Base-by-base conservation (phyloP, 2,113 vertebrate genomes). In the Anoplopoma fimbria region DNA sequence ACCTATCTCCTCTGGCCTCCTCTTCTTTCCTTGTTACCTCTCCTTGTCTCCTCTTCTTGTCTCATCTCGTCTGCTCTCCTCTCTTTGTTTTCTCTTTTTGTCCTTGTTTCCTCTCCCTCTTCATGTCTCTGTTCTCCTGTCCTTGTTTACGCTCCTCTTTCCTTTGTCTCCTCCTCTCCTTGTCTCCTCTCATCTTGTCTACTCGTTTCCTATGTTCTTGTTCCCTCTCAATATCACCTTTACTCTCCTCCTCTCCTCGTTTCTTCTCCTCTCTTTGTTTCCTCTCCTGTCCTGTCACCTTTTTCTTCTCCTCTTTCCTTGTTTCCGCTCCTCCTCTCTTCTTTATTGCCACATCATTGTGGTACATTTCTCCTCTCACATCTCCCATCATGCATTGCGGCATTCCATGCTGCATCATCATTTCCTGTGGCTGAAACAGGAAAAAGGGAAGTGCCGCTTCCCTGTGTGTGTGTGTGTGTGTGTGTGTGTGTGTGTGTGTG, bases 361-460 rank as follows among this genome's bases (percentile, higher is more conserved):
- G 60, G 9, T 15, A 31, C 53, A 27, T 40, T 33, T 45, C 12
- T 63, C 34, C 23, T 79, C 53, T 55, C n/a, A 33, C 25, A 1
- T 70, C 38, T 86, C 88, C 86, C 87, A 89, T 77, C 77, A 84
- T 85, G 69, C 87, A 70, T 8, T 27, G 65, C 6, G 1, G 55
- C 90, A 92, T 93, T 92, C 91, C 82, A 64, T 4, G 6, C 19
- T 2, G 17, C 34, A 13, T 84, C 89, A 90, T 61, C 40, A 27
- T 73, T 91, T 93, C 90, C 90, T 88, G 69, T 60, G 9, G 33
- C 49, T 78, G 29, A 57, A 81, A 79, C 85, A 90, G 88, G 89
- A 91, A 93, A 84, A 69, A 36, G 15, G 82, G 85, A 93, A 88
- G 82, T 85, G 23, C 70, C 69, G 77, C 51, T 71, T 84, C 47